Conservation (phyloP, 2,797 vertebrate genomes). For the Hybognathus amarus region DNA sequence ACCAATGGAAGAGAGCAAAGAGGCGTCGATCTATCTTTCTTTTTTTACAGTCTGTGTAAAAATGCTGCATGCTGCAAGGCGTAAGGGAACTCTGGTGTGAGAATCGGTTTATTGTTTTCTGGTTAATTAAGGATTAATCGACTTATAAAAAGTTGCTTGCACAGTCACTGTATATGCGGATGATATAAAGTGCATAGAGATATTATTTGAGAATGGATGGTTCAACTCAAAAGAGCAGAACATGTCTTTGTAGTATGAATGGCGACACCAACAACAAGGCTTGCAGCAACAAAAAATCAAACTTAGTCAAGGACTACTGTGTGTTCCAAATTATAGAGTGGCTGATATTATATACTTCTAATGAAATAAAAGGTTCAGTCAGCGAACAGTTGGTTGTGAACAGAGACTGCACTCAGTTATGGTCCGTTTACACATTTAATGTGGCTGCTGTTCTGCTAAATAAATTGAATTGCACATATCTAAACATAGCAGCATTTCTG, state of each 20-base stretch:
- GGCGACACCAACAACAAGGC: neutral
- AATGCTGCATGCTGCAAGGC: slow-evolving; percentile 57
- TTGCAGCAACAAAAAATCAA: slow-evolving; percentile 14
- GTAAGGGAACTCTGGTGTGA: slow-evolving; percentile 63
- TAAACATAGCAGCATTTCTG: slow-evolving; percentile 50
- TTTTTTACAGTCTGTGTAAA: too few species aligned
- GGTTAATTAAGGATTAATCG: slow-evolving; percentile 74
- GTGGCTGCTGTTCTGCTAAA: slow-evolving; percentile 45
- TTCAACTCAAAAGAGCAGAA: neutral
- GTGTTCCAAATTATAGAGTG: slow-evolving; percentile 20
- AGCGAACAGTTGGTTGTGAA: slow-evolving; percentile 25
- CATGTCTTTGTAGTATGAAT: slow-evolving; percentile 22
- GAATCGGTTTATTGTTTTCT: slow-evolving; percentile 66
- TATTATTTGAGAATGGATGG: neutral
- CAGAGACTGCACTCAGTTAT: slow-evolving; percentile 31
- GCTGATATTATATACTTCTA: slow-evolving; percentile 39
- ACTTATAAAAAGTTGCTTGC: slow-evolving; percentile 56
- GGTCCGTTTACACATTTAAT: slow-evolving; percentile 52
- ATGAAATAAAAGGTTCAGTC: slow-evolving; percentile 37
- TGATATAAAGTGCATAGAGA: slow-evolving; percentile 27
- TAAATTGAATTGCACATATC: slow-evolving; percentile 52
- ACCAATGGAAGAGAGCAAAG: too few species aligned
- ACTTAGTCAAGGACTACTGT: slow-evolving; percentile 3
- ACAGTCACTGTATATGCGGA: slow-evolving; percentile 56
- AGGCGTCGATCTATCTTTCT: too few species aligned